phyloP scores from a whole-genome alignment of 92 coral and sea anemone genomes.

The Zoanthus sociatus region DNA sequence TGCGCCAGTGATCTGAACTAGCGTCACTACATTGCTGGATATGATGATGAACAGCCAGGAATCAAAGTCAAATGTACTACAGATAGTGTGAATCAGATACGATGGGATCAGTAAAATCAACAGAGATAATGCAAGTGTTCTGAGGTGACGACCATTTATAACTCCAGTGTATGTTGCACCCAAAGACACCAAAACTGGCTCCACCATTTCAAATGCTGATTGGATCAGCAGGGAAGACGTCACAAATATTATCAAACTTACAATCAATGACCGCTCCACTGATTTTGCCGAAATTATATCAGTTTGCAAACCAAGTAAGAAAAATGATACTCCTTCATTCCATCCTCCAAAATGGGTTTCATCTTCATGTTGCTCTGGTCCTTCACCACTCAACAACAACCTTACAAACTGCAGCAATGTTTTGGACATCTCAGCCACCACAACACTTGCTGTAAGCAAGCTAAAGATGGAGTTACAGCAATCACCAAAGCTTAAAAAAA shows the following conservation, averaged over 20 bases:
- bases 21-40: conserved; percentile 87
- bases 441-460: conserved; percentile 82
- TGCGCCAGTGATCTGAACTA: conserved; percentile 84
- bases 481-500: conserved; percentile 74
- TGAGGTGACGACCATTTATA: conserved; percentile 61
- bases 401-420: conserved; percentile 57
- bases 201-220: conserved; percentile 81
- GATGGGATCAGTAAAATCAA: conserved; percentile 74
- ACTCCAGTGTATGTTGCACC: conserved; percentile 85
- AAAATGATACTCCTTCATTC: conserved; percentile 83
- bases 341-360: conserved; percentile 62
- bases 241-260: conserved; percentile 83
- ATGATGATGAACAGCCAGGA: conserved; percentile 92
- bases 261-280: conserved; percentile 73
- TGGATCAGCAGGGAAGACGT: conserved; percentile 84
- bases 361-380: conserved; percentile 60
- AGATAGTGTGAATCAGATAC: conserved; percentile 72
- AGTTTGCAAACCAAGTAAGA: conserved; percentile 75
- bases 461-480: conserved; percentile 72
- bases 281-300: conserved; percentile 68
- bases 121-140: conserved; percentile 71
- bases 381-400: conserved; percentile 54
- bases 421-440: conserved; percentile 73
- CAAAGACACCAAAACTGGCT: conserved; percentile 81
- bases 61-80: conserved; percentile 77